phyloP scores from a whole-genome alignment of 2,113 vertebrate species.

The Mobula birostris region DNA sequence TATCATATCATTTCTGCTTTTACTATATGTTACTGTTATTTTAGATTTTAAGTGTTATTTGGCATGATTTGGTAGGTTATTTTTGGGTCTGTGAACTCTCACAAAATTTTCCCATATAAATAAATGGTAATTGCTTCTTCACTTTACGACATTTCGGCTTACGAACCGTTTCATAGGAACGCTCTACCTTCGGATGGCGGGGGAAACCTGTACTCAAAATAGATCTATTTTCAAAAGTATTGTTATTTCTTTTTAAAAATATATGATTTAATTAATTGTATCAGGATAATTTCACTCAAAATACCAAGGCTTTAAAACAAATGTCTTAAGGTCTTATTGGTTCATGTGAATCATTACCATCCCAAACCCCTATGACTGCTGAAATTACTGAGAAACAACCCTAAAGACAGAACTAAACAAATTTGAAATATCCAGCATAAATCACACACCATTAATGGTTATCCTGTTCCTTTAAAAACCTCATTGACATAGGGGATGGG shows the following conservation, averaged over 20 bases:
- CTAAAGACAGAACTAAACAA: not conserved
- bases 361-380: not conserved
- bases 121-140: too few relatives aligned
- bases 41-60: too few relatives aligned
- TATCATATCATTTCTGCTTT: too few relatives aligned
- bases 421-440: not conserved
- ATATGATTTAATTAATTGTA: not conserved
- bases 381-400: not conserved
- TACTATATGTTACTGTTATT: too few relatives aligned
- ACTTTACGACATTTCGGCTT: too few relatives aligned
- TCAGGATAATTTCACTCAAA: not conserved
- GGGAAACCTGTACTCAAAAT: not conserved
- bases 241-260: not conserved
- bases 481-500: not conserved
- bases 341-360: not conserved
- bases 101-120: too few relatives aligned
- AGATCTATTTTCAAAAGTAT: not conserved
- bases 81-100: too few relatives aligned
- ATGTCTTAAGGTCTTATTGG: too few relatives aligned
- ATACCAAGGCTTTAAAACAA: not conserved
- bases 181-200: too few relatives aligned
- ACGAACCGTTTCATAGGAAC: too few relatives aligned
- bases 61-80: too few relatives aligned
- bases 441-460: not conserved
- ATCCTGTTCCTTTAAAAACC: not conserved